Conservation (phyloP, 2,888 invertebrate genomes). For the Apocheima hispidaria region DNA sequence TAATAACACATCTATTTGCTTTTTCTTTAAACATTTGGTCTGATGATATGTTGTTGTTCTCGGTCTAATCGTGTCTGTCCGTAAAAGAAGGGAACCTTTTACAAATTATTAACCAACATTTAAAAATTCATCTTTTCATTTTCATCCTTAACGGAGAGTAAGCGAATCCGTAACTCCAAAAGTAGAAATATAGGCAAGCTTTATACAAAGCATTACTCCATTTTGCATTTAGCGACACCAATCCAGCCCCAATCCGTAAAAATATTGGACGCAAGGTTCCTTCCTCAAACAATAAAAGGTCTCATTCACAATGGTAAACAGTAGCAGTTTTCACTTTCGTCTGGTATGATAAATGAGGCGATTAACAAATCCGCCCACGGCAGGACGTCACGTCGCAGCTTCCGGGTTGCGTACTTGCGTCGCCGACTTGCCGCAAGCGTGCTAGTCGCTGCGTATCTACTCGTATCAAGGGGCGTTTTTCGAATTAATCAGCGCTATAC, state of each 20-base stretch:
- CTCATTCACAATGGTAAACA: conserved; percentile 55
- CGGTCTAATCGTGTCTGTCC: too few relatives aligned
- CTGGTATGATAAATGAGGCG: conserved; percentile 69
- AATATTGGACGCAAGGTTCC: conserved; percentile 33
- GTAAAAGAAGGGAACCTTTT: too few relatives aligned
- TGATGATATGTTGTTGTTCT: too few relatives aligned
- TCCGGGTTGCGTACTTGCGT: conserved; percentile 59
- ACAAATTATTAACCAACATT: too few relatives aligned
- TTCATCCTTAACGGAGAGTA: not conserved
- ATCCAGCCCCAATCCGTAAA: conserved; percentile 16
- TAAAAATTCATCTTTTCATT: too few relatives aligned
- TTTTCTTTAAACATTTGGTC: too few relatives aligned
- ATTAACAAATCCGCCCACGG: conserved; percentile 73
- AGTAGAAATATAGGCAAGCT: not conserved
- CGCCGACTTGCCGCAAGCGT: not conserved
- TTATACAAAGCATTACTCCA: conserved; percentile 10
- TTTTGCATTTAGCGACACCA: conserved; percentile 23
- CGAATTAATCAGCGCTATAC: not conserved
- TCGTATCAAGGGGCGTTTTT: not conserved
- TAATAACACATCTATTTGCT: too few relatives aligned
- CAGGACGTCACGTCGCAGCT: conserved; percentile 76
- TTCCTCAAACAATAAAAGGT: conserved; percentile 46
- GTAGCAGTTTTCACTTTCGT: conserved; percentile 78
- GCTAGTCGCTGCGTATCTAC: conserved; percentile 8
- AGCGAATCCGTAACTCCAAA: not conserved